Evolutionary conservation across 2,797 vertebrate species (phyloP), one percentile per base, ranked within the genome.

Genomic region (Corythornis leucogaster): DNA sequence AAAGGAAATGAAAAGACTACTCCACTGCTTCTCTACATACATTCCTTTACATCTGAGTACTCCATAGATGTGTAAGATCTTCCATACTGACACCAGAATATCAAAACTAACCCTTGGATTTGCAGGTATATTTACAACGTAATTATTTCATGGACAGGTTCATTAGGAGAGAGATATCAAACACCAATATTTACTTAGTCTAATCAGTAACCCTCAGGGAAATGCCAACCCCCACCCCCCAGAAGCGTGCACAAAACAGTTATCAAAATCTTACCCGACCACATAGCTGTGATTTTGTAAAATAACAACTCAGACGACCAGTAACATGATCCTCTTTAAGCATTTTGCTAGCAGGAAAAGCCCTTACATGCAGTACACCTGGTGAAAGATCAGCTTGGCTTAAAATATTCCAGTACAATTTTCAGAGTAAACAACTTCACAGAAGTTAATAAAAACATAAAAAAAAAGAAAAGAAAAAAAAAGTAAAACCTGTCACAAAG

Each of bases 341-440:
- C 97, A 96, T 96, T 97, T 97, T 97, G 97, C 98, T 97, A 98
- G 97, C 97, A 98, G 97, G 98, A 97, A 96, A 97, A 98, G 97
- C 97, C 98, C 98, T 98, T 98, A 97, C 97, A 97, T 97, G 97
- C 97, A 97, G 97, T 97, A 98, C 97, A 97, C 97, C 95, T 97
- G 97, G 96, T 97, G 98, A 98, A 98, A 98, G 97, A 97, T 97
- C 96, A 96, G 96, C 97, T 98, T 98, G 97, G 97, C 97, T 98
- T 98, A 98, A 98, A 98, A 98, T 98, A 98, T 98, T 98, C 97
- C 97, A 98, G 98, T 99, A 98, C 98, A 98, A 98, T 98, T 98
- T 98, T 95, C 97, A 98, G 98, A 97, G 96, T 98, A 97, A 97
- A 98, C 98, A 99, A 99, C 99, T 99, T 99, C 99, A 99, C 98